phyloP scores from a whole-genome alignment of 2,888 invertebrate species.

The Eupithecia pulchellata region DNA sequence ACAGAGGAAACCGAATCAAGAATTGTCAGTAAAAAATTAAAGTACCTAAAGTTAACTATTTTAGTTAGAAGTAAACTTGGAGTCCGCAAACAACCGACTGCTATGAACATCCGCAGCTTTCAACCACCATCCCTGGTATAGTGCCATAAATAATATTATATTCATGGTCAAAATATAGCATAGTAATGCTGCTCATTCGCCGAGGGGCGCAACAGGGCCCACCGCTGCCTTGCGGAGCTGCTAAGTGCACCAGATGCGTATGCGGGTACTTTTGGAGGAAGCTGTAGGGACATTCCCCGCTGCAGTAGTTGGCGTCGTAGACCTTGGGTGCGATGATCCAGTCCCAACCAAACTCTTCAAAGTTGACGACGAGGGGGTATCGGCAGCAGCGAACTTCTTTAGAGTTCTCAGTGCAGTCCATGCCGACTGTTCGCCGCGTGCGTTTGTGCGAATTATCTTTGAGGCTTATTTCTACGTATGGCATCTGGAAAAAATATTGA shows the following conservation, averaged over 20 bases:
- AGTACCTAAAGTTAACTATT: background rate
- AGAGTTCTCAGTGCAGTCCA: slow-evolving; percentile 93
- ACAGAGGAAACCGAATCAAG: background rate
- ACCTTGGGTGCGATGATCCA: slow-evolving; percentile 98
- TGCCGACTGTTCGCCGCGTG: slow-evolving; percentile 90
- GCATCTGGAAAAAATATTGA: slow-evolving; percentile 69
- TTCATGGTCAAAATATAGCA: slow-evolving; percentile 96
- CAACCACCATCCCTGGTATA: slow-evolving; percentile 97
- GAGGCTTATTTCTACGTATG: slow-evolving; percentile 82
- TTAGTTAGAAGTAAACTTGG: slow-evolving; percentile 51
- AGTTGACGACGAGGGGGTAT: slow-evolving; percentile 96
- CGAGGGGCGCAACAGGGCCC: slow-evolving; percentile 97
- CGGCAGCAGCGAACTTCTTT: slow-evolving; percentile 96
- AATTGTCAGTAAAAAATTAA: background rate
- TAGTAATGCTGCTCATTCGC: slow-evolving; percentile 93
- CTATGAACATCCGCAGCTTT: slow-evolving; percentile 96
- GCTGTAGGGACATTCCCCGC: slow-evolving; percentile 96
- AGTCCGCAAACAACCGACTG: slow-evolving; percentile 58
- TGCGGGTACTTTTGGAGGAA: slow-evolving; percentile 95
- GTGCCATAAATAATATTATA: slow-evolving; percentile 94
- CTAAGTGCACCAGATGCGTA: slow-evolving; percentile 94
- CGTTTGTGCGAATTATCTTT: slow-evolving; percentile 85
- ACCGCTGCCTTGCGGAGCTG: slow-evolving; percentile 90
- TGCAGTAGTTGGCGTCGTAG: slow-evolving; percentile 98
- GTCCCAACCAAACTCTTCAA: slow-evolving; percentile 98